Base-by-base conservation (phyloP, 2,113 vertebrate genomes). In the Arothron firmamentum region DNA sequence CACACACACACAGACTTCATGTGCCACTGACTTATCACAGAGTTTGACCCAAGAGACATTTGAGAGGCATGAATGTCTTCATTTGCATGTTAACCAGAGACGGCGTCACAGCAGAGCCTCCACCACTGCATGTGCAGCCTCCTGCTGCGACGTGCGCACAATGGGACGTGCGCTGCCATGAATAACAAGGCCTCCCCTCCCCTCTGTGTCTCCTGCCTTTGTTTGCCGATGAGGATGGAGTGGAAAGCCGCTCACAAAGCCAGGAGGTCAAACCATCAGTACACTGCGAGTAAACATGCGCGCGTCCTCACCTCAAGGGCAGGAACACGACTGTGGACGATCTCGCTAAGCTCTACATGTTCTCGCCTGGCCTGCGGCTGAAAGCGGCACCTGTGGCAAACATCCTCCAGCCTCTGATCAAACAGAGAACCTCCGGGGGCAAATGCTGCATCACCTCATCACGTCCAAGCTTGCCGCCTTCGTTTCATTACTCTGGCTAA, bases 11-110 rank as follows among this genome's bases (percentile, higher is more conserved):
- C 5, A 10, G 41, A 56, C 25, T 56, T 70, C 79, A 79, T 77
- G 54, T 79, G 79, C 61, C 77, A 52, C 67, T 88, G 73, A 84
- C 83, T 84, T 71, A 87, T 82, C 86, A 73, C 71, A 74, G 70
- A 82, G 46, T 50, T 82, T 81, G 66, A 89, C 84, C 82, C 55
- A 0, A 1, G 9, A 56, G 83, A 67, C 85, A 89, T 78, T 62
- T 80, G 71, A 17, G 59, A 49, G 67, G 87, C 80, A 88, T 80
- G 86, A 82, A 74, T 74, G 72, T 74, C 55, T 67, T 86, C 80
- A 91, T 92, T 90, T 88, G 79, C 14, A 20, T 89, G 79, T 84
- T 89, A 79, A 88, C 83, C 70, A 84, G 65, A 12, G 66, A 43
- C 31, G 28, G 3, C 14, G n/a, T n/a, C 51, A 13, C 51, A 13